Base-by-base conservation (phyloP, 1,140 invertebrate genomes). In the Tyrophagus putrescentiae region DNA sequence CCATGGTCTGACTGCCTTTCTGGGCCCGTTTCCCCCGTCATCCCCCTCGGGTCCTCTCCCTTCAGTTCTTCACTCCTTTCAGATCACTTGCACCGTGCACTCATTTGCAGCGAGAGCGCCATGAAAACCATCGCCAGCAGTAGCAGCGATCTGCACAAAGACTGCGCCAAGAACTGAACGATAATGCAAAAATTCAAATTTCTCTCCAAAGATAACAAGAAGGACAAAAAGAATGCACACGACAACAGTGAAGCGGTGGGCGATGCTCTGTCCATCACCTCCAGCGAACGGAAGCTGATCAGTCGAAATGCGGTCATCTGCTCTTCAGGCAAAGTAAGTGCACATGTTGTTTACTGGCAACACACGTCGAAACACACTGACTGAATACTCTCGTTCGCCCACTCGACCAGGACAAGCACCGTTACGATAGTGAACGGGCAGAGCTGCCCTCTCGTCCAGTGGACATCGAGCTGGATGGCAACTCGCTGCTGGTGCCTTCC, bases 301-400 rank as follows among this genome's bases (percentile, higher is more conserved):
- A 57, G 58, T 7, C 57, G 64, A 5, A 65, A 62, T 60, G 61
- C 64, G 27, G 54, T 65, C 34, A 65, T 65, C 23, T 64, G 64
- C 34, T 65, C 64, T 52, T 61, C 63, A 28, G 64, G 64, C 13
- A 61, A 60, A 44, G 64, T 57, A 57, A 52, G 31, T 36, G 11
- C 4, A 5, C 7, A 57, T 52, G 16, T 4, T 52, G 13, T 57
- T 57, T 4, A 29, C 13, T 6, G 16, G 16, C 25, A 29, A 27
- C 25, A 27, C 7, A 21, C 25, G 6, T 48, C n/a, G 36, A 39
- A n/a, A n/a, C 36, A n/a, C 25, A 21, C 25, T 54, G 9, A 32
- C 23, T 27, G n/a, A 31, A 32, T 39, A 31, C 6, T 54, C n/a
- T 50, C 7, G 18, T n/a, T 27, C 6, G 11, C 9, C 7, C 11